A percentile compares a stretch with the other conserved stretches of the same genome.
Conservation (phyloP, 2,797 vertebrate species). For the Myioborus melanocephalus region DNA sequence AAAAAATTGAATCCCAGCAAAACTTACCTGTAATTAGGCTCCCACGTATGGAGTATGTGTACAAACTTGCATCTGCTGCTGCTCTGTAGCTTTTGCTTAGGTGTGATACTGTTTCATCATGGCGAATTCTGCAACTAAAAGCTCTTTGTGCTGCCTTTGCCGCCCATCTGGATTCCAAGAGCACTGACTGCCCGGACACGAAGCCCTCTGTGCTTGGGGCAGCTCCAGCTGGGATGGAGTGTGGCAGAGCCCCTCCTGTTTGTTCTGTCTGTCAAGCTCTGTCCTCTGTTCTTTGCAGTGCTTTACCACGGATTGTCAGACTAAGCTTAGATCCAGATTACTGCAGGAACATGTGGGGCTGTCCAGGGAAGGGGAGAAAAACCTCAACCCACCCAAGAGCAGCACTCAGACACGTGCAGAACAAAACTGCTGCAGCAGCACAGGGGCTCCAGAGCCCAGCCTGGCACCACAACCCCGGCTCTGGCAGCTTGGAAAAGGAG, state of each 20-base stretch:
- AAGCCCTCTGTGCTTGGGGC: not conserved
- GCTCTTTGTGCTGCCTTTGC: not conserved
- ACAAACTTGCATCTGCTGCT: not conserved
- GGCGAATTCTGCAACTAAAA: not conserved
- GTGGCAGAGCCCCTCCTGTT: not conserved
- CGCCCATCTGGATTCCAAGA: not conserved
- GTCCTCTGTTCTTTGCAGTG: not conserved
- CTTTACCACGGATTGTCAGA: rapidly evolving
- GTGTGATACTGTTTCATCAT: not conserved
- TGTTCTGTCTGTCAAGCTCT: not conserved
- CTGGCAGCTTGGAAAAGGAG: not conserved
- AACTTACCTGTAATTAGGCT: not conserved
- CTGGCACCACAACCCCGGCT: rapidly evolving
- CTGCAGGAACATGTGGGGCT: not conserved
- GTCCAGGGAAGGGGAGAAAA: not conserved
- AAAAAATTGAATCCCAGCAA: not conserved
- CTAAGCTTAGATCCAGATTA: not conserved
- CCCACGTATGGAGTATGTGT: not conserved
- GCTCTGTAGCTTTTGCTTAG: not conserved
- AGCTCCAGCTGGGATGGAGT: not conserved
- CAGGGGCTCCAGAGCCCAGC: not conserved
- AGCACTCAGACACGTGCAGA: not conserved
- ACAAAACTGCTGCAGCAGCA: not conserved
- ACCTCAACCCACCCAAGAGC: not conserved
- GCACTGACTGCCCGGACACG: not conserved